These are phyloP conservation scores for Ylistrum balloti DNA, from an alignment of 1,140 invertebrate genomes.

Conservation along the genomic window DNA sequence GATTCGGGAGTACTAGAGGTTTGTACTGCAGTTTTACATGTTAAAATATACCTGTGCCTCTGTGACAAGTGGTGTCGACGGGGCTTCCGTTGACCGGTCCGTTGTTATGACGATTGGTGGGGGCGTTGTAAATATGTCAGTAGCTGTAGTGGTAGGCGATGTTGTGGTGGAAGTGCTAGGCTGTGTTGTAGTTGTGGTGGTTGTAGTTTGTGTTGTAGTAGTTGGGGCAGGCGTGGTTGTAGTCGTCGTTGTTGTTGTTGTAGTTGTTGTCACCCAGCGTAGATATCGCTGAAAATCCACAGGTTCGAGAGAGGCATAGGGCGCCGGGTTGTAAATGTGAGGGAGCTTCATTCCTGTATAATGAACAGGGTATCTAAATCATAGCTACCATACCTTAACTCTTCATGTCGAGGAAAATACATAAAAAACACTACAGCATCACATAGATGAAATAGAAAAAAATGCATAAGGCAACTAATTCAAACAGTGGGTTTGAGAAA, in stretches of 20 bases:
- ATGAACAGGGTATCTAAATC: too few species aligned
- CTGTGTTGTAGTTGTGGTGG: conserved; percentile 48
- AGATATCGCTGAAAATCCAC: conserved; percentile 67
- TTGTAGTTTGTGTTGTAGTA: conserved; percentile 47
- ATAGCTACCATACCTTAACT: too few species aligned
- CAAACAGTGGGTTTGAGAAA: too few species aligned
- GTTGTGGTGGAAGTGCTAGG: conserved; percentile 36
- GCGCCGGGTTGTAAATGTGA: conserved; percentile 64
- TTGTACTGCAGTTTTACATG: too few species aligned
- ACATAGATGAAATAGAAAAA: too few species aligned
- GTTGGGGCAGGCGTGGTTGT: conserved; percentile 42
- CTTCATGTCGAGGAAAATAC: too few species aligned
- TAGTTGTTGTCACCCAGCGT: conserved; percentile 57
- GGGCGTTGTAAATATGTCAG: not conserved
- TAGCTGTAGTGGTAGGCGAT: not conserved
- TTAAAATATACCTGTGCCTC: not conserved
- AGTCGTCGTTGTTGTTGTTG: conserved; percentile 42
- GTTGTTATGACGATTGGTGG: not conserved
- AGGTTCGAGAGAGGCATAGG: conserved; percentile 54
- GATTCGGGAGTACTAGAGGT: too few species aligned
- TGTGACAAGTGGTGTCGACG: not conserved
- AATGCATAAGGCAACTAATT: too few species aligned
- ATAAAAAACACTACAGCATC: too few species aligned
- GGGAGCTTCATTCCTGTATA: conserved; percentile 71
- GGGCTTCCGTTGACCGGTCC: not conserved